phyloP scores from a whole-genome alignment of 1,140 invertebrate genomes.

The Neoseiulus cucumeris region DNA sequence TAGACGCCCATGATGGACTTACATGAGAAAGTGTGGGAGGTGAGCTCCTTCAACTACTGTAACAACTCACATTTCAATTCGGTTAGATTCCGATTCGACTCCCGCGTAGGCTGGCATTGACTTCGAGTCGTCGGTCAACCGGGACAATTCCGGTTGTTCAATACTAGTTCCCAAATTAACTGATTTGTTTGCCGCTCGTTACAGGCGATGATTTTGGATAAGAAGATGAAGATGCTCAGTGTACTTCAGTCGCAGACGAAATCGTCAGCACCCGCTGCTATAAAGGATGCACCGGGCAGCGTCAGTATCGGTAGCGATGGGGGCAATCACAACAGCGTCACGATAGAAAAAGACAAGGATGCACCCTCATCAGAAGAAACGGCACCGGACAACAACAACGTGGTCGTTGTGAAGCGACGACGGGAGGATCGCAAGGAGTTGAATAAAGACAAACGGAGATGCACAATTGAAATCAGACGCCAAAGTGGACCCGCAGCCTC shows the following conservation, averaged over 20 bases:
- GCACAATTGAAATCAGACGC: background rate
- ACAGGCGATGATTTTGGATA: constrained; percentile 1
- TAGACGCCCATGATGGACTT: too few relatives aligned
- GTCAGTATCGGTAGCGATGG: background rate
- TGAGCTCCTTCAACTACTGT: too few relatives aligned
- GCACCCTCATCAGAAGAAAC: background rate
- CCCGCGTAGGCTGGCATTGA: too few relatives aligned
- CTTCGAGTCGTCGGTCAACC: too few relatives aligned
- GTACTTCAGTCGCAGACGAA: background rate
- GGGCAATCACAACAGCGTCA: background rate
- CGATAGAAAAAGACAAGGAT: background rate
- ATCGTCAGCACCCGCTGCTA: background rate
- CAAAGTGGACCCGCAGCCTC: constrained; percentile 6
- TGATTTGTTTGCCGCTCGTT: too few relatives aligned
- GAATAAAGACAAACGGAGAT: constrained; percentile 4
- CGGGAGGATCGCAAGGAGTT: background rate
- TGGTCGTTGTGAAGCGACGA: background rate
- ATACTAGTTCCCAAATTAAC: too few relatives aligned
- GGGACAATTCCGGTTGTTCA: too few relatives aligned
- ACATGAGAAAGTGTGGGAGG: too few relatives aligned
- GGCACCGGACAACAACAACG: background rate
- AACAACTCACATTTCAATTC: too few relatives aligned
- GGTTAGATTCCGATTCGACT: too few relatives aligned
- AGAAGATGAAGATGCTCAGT: constrained; percentile 7
- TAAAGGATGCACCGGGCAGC: background rate